Base-by-base conservation (phyloP, 2,888 invertebrate species). In the Copidosoma aretas region DNA sequence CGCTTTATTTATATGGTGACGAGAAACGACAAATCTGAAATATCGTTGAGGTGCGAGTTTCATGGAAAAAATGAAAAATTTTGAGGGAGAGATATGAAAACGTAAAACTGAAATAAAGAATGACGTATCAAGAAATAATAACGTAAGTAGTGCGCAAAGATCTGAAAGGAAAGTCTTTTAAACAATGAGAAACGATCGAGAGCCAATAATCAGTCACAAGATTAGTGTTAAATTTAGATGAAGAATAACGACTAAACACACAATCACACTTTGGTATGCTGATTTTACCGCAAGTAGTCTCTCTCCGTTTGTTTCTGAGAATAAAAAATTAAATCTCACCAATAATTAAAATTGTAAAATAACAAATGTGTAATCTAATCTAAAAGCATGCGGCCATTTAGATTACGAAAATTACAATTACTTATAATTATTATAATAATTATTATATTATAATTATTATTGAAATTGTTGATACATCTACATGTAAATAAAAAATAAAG, bases 401-500 rank as follows among this genome's bases (percentile, higher is more conserved):
- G 77, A 74, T 74, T 76, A 75, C 69, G 70, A 69, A 68, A 75
- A 68, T 58, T 73, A 67, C 61, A 39, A 76, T 73, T 75, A 67
- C 66, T 73, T 74, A 78, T 71, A 72, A 75, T 69, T 75, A 77
- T 75, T 73, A 77, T 72, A 75, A 76, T 75, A 74, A 73, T 73
- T 74, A 78, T 76, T 65, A 73, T 32, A 32, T 71, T 72, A 76
- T 78, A 32, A 78, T 77, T 77, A 77, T 73, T 76, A 79, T 77
- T 77, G 76, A 77, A 75, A 78, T 79, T 80, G 80, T 81, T 80
- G 78, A 80, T 77, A 73, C 75, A 79, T 80, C 77, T 81, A 80
- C 78, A 79, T 81, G 80, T 81, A 82, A 81, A 81, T 81, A 81
- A 79, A 79, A 46, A 75, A 79, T 79, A 77, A 79, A 80, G 76